Conservation (phyloP, 2,797 vertebrate species). For the Phataginus tricuspis region DNA sequence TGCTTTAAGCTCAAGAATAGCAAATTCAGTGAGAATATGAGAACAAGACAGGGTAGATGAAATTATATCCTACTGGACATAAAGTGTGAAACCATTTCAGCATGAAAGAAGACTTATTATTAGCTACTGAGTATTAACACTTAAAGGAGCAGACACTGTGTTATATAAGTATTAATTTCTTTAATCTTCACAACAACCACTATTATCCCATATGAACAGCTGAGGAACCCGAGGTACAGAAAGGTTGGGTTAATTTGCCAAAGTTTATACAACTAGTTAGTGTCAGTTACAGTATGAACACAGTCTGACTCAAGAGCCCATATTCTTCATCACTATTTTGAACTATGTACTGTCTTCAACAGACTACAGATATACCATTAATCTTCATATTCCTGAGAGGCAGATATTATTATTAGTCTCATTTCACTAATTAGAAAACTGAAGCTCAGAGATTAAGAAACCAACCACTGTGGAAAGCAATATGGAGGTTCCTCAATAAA, state of each 20-base stretch:
- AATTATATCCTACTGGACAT: not conserved
- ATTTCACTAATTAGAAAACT: conserved; percentile 18
- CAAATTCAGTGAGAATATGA: not conserved
- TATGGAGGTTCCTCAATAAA: too few relatives aligned
- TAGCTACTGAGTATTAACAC: not conserved
- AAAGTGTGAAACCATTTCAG: not conserved
- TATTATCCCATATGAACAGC: not conserved
- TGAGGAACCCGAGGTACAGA: not conserved
- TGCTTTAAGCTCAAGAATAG: not conserved
- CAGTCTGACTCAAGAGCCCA: not conserved
- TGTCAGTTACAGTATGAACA: not conserved
- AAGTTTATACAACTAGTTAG: not conserved
- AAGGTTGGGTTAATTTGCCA: not conserved
- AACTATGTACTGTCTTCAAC: not conserved
- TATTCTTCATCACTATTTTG: not conserved
- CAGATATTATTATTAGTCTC: not conserved
- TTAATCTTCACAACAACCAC: not conserved
- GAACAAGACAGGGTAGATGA: not conserved
- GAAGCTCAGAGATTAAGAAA: not conserved
- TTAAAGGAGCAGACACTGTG: not conserved
- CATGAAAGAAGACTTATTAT: not conserved
- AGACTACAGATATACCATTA: not conserved
- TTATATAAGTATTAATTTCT: not conserved
- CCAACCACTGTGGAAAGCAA: too few relatives aligned
- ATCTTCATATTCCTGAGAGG: not conserved